Evolutionary conservation across 2,113 vertebrate genomes (phyloP), one percentile per base, ranked within the genome.

Genomic region (Alouatta palliata): DNA sequence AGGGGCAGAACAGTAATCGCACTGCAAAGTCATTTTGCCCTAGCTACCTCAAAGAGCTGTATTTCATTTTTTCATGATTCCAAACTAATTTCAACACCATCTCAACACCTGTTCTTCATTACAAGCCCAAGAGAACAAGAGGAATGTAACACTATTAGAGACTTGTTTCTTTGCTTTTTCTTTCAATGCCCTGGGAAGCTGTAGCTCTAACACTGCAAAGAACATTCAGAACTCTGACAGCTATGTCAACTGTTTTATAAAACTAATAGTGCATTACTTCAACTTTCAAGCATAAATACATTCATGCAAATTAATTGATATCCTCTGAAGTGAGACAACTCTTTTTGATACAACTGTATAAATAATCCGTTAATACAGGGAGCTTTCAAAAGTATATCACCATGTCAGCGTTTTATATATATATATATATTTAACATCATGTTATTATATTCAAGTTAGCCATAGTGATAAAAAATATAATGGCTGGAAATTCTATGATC

Each of bases 161-260:
- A 94, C 94, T 97, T 97, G 75, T 90, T 94, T 71, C 58, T 96
- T 91, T 95, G 58, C 94, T 97, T 95, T 93, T 86, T 79, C 49
- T 95, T 97, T 95, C 79, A 84, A 87, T 20, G 19, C 37, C n/a
- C 49, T 49, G 81, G 56, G 95, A 84, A 0, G 52, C 54, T 87
- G n/a, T 37, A 79, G 40, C 1, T 85, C 75, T 82, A 90, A 96
- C 32, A 83, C 0, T 40, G 40, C 70, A 95, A 85, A 52, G 52
- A 95, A 85, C 0, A 23, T 8, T 93, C 70, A 95, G 68, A 90
- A 87, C 71, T 76, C 47, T 2, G 30, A 96, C 49, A 93, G 82
- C 25, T 83, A 75, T 20, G 21, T 45, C 37, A 87, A 91, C 1
- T 58, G 12, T 45, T 97, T 97, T 56, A 84, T n/a, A 61, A 96